Evolutionary conservation across 2,888 invertebrate genomes (phyloP).

Genomic region (Tinea trinotella): DNA sequence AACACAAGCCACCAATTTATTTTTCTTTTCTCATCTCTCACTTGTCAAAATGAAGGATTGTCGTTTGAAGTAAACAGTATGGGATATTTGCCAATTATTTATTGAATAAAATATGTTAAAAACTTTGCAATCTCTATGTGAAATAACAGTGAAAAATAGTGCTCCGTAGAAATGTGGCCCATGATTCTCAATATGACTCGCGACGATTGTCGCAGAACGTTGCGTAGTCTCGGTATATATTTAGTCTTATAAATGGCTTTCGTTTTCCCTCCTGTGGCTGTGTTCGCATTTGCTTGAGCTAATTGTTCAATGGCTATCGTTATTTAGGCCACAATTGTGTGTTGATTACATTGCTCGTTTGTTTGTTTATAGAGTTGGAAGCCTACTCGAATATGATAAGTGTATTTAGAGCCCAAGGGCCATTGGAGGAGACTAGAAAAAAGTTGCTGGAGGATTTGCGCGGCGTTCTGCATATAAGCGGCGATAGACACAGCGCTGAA

Average conservation of each 20-base stretch:
- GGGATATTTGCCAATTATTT: constrained; percentile 69
- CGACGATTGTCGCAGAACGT: constrained; percentile 90
- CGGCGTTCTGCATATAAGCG: constrained; percentile 86
- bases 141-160: constrained; percentile 41
- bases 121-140: constrained; percentile 49
- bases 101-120: constrained; percentile 61
- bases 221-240: constrained; percentile 87
- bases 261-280: constrained; percentile 68
- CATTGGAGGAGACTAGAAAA: constrained; percentile 86
- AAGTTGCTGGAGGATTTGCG: constrained; percentile 88
- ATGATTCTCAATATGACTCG: constrained; percentile 85
- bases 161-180: constrained; percentile 72
- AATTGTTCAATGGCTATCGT: neutral
- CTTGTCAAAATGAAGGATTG: constrained; percentile 71
- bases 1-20: constrained; percentile 40
- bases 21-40: constrained; percentile 34
- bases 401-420: constrained; percentile 93
- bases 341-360: constrained; percentile 22
- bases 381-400: constrained; percentile 92
- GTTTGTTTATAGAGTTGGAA: constrained; percentile 83
- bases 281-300: constrained; percentile 5
- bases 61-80: constrained; percentile 74
- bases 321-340: neutral
- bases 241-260: constrained; percentile 64
- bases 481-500: constrained; percentile 93